Evolutionary conservation across 2,113 vertebrate species (phyloP), one percentile per base, ranked within the genome.

Genomic region (Nerophis lumbriciformis): DNA sequence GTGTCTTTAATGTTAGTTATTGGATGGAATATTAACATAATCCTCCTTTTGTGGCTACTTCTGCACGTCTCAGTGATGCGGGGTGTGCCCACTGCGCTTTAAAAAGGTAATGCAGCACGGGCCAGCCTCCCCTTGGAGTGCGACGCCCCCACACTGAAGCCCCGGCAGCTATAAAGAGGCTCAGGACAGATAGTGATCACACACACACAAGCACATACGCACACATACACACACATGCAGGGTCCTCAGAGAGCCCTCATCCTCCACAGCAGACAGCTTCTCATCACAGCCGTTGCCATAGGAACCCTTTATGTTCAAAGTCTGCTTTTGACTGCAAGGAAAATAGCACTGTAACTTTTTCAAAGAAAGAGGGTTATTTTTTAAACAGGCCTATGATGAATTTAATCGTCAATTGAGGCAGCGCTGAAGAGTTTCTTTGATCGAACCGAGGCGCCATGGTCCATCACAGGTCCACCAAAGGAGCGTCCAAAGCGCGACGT

Each of bases 401-500:
- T 36, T 73, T 16, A 68, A 42, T 54, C 60, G 14, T 5, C 8
- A 0, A 57, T 45, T 21, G 52, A 8, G 35, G 68, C 50, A 61
- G 37, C 36, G 60, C 61, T 49, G 51, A 66, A 16, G 38, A 16
- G 51, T 64, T 58, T 53, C 19, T 11, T 37, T 63, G 36, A 11
- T 44, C 11, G 1, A 71, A 47, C 56, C 63, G n/a, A 14, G 50
- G 61, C 37, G 73, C 5, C 68, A 80, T 86, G 84, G 54, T 68
- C 1, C 11, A 68, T 16, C 83, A 71, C 88, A 95, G 94, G 82
- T 94, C 93, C 44, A 95, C 94, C 53, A 95, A 94, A 80, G 89
- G 90, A 1, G 93, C 94, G 1, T 95, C 94, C 15, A 95, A 95
- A 81, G 92, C 92, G 15, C 85, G 93, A 0, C 80, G 93, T 14